Base-by-base conservation (phyloP, 2,888 invertebrate genomes). In the Andrena camellia region DNA sequence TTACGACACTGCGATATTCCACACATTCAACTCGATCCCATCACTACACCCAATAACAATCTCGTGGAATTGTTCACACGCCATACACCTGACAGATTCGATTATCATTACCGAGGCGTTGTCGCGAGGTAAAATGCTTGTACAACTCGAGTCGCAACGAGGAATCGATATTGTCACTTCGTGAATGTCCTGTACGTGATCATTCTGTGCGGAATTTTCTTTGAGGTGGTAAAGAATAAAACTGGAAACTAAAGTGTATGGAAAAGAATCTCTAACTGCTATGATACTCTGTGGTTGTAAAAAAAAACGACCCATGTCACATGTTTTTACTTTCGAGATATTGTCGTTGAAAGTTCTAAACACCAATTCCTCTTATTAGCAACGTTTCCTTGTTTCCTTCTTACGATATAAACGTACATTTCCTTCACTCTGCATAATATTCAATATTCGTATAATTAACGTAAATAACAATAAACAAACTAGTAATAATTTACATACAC, bases 131-230 rank as follows among this genome's bases (percentile, higher is more conserved):
- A 50, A 67, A 68, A 63, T 26, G 66, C 63, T 57, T 48, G 52
- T 54, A 29, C 33, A 31, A 35, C 20, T 63, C 29, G 29, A 31
- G 62, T 76, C 72, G 76, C 75, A 77, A 69, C 75, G 69, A 81
- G 69, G 52, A 76, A 80, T 83, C 75, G 70, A 75, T 83, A 83
- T 83, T 80, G 83, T 83, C 83, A 76, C 76, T 76, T 75, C 26
- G 13, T 17, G 64, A 35, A 66, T 70, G n/a, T n/a, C n/a, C 31
- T 10, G 26, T 29, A 50, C 17, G n/a, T 17, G n/a, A 0, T n/a
- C 7, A 26, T 48, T 26, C 26, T 31, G n/a, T 8, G 26, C 2
- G 7, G 20, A 66, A 50, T 66, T 26, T 64, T 42, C 13, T 50
- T n/a, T n/a, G 6, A 10, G 31, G 50, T 50, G n/a, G 42, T 0